These are phyloP conservation scores for Mycteria americana DNA, from an alignment of 2,797 vertebrate genomes.

Conservation along the genomic window DNA sequence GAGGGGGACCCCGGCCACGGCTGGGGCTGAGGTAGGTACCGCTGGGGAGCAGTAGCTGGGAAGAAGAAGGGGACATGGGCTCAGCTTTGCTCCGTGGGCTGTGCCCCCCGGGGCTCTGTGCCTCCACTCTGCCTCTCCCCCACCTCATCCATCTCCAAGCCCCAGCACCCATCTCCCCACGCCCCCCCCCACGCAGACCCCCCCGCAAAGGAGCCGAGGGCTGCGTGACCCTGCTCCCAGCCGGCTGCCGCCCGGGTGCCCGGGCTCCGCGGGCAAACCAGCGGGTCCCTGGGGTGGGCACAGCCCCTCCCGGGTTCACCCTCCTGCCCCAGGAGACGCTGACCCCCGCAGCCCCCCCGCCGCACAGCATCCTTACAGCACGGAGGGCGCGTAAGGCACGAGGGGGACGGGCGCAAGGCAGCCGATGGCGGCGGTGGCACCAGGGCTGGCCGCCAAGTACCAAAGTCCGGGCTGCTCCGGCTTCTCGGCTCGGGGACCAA, in stretches of 20 bases:
- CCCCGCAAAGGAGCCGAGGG: background rate
- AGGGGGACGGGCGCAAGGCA: conserved; percentile 71
- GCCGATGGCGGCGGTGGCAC: conserved; percentile 22
- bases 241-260: accelerated
- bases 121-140: too few relatives aligned
- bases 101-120: background rate
- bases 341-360: accelerated
- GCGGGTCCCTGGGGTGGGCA: accelerated
- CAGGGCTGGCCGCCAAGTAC: conserved; percentile 42
- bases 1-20: background rate
- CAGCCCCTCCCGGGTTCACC: accelerated
- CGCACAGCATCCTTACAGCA: conserved; percentile 74
- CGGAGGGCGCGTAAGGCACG: conserved; percentile 62
- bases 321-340: background rate
- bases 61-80: background rate
- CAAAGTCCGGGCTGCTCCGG: conserved; percentile 24
- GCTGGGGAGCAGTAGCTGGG: conserved; percentile 64
- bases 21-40: conserved; percentile 69
- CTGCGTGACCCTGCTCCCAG: background rate
- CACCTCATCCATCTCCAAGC: background rate
- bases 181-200: background rate
- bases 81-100: accelerated
- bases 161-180: background rate
- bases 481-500: background rate
- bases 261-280: background rate